Percentiles rank a stretch among this genome's conserved stretches.
Evolutionary conservation across 2,888 invertebrate genomes (phyloP).

Genomic region (Rapana venosa): DNA sequence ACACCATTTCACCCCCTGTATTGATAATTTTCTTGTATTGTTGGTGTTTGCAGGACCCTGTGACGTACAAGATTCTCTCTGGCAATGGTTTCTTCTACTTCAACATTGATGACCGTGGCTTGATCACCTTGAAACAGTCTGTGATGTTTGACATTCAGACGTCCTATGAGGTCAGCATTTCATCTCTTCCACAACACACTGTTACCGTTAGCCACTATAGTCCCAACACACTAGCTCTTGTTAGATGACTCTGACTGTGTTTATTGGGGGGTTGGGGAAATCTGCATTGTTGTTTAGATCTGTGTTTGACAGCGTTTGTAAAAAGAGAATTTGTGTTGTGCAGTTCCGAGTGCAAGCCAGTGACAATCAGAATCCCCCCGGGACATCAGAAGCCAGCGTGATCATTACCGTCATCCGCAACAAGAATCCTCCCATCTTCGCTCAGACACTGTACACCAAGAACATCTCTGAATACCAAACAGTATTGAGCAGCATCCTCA

Average conservation of each 20-base stretch:
- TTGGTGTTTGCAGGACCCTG: constrained; percentile 42
- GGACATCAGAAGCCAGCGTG: constrained; percentile 60
- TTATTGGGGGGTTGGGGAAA: too few relatives aligned
- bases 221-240: too few relatives aligned
- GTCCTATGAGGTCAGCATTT: constrained; percentile 53
- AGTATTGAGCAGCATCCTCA: constrained; percentile 50
- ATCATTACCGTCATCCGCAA: constrained; percentile 69
- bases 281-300: too few relatives aligned
- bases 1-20: too few relatives aligned
- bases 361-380: constrained; percentile 44
- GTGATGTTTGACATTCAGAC: constrained; percentile 47
- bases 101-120: constrained; percentile 60
- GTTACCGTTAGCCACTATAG: too few relatives aligned
- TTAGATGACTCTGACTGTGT: too few relatives aligned
- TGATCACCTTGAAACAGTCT: constrained; percentile 55
- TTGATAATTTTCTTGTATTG: not conserved
- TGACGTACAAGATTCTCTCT: constrained; percentile 38
- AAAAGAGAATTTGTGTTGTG: not conserved
- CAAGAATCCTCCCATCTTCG: constrained; percentile 69
- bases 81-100: constrained; percentile 54
- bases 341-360: constrained; percentile 49
- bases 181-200: not conserved
- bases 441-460: constrained; percentile 51
- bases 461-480: constrained; percentile 67
- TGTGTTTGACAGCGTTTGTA: too few relatives aligned